Evolutionary conservation across 2,888 invertebrate genomes (phyloP), one percentile per base, ranked within the genome.

Genomic region (Agonopterix heracliana): DNA sequence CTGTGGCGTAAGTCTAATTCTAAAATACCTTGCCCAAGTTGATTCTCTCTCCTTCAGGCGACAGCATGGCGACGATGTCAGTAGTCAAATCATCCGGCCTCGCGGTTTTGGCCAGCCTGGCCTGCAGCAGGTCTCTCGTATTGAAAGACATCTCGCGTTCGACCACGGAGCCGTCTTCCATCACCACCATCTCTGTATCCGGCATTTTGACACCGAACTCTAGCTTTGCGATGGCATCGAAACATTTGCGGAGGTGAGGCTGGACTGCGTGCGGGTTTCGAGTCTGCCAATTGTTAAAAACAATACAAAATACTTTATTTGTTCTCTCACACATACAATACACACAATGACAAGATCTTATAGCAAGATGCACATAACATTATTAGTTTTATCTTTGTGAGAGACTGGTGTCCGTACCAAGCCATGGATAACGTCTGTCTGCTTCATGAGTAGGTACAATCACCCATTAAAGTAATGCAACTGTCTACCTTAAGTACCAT

Each of bases 211-310:
- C 89, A 0, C 93, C 95, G 63, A 96, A 96, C 70, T 96, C 95
- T 40, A 96, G 75, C 54, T 92, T 92, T 12, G 93, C 90, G 51
- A 95, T 94, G 2, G 95, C 95, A 71, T 95, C 95, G 70, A 97
- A 97, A 66, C 96, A 97, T 78, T 97, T 97, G 47, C 96, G 90
- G 46, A 97, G 83, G 82, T 97, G 96, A 9, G 96, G 95, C 71
- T 97, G 97, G 0, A 97, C 96, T 0, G 96, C 96, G 62, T 94
- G 94, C 0, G 96, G 96, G 74, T 97, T 95, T 59, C 94, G 89
- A 0, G 96, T 96, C 91, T 93, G 61, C 9, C 49, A 47, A 12
- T 26, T 26, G 7, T 26, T 5, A n/a, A n/a, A n/a, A n/a, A n/a
- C n/a, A n/a, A n/a, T n/a, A n/a, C n/a, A n/a, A n/a, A n/a, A n/a